Percentiles rank a stretch among this genome's conserved stretches.
Evolutionary conservation across 2,113 vertebrate genomes (phyloP).

Genomic region (Setophaga kirtlandii): DNA sequence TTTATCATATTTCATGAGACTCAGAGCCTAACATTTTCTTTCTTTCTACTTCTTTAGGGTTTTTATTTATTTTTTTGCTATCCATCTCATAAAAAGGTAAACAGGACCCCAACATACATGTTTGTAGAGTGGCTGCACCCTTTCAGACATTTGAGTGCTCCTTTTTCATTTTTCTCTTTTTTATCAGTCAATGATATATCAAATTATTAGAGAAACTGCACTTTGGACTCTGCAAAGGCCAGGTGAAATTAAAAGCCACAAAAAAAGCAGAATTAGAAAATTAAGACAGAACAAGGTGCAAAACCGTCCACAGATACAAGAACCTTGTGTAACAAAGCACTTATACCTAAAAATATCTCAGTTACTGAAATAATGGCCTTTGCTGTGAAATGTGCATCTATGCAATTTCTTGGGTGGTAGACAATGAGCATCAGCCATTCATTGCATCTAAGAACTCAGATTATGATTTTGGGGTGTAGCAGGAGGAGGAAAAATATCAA

Average conservation of each 20-base stretch:
- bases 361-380: not conserved
- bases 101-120: not conserved
- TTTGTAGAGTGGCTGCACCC: not conserved
- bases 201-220: not conserved
- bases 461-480: not conserved
- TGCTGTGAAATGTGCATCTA: not conserved
- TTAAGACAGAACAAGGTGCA: not conserved
- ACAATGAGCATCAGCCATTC: not conserved
- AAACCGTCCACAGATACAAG: not conserved
- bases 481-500: not conserved
- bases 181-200: not conserved
- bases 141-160: not conserved
- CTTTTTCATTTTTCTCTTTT: not conserved
- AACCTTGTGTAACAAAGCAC: not conserved
- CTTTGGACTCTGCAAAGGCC: not conserved
- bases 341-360: not conserved
- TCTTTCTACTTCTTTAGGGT: not conserved
- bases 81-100: not conserved
- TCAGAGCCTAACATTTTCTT: not conserved
- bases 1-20: not conserved
- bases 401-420: not conserved
- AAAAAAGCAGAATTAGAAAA: not conserved
- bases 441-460: not conserved
- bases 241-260: not conserved
- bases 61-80: not conserved